Conservation (phyloP, 92 coral and sea anemone species). For the Paragorgia papillata region DNA sequence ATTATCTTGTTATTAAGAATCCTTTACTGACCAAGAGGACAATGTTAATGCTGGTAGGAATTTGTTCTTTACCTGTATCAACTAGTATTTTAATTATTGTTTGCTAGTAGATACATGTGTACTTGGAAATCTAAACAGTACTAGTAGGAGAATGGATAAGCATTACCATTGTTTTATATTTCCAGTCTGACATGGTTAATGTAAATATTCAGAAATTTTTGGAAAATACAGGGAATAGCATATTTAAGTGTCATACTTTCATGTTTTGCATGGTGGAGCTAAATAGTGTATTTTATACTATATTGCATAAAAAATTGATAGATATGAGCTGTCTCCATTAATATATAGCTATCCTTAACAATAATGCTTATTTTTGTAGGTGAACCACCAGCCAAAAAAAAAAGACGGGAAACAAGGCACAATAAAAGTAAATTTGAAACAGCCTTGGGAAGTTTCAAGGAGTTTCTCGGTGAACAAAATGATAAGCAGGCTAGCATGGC, state of each 20-base stretch:
- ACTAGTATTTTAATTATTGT: too few relatives aligned
- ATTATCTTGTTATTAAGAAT: not conserved
- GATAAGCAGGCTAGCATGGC: not conserved
- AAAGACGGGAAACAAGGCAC: not conserved
- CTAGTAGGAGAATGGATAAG: not conserved
- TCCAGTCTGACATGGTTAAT: too few relatives aligned
- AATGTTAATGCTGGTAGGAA: not conserved
- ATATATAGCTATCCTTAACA: not conserved
- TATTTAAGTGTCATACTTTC: too few relatives aligned
- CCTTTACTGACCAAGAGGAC: conserved; percentile 2
- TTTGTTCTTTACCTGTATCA: not conserved
- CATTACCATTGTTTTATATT: too few relatives aligned
- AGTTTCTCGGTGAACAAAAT: not conserved
- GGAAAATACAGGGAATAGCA: too few relatives aligned
- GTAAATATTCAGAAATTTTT: too few relatives aligned
- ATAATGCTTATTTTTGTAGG: not conserved
- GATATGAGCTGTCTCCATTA: too few relatives aligned
- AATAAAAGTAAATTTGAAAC: not conserved
- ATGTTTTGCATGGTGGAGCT: too few relatives aligned
- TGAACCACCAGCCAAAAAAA: not conserved
- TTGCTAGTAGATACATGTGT: too few relatives aligned
- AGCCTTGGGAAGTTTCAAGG: not conserved
- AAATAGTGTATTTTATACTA: too few relatives aligned
- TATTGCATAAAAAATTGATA: too few relatives aligned
- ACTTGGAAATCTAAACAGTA: not conserved